Base-by-base conservation (phyloP, 2,113 vertebrate genomes). In the Pleuronectes platessa region DNA sequence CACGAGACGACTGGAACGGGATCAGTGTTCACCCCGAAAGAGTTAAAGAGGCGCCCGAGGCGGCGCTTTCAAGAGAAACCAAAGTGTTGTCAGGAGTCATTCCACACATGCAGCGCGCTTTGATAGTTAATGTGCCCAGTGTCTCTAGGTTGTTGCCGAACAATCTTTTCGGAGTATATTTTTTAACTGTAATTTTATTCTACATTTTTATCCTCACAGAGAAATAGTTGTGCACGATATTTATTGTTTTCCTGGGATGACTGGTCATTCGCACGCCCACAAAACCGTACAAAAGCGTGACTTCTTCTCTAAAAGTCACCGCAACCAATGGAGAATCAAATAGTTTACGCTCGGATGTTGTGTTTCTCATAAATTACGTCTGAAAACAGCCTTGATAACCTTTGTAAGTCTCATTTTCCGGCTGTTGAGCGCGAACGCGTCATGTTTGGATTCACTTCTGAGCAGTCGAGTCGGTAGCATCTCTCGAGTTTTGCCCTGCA, bases 1-100 rank as follows among this genome's bases (percentile, higher is more conserved):
- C 21, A 76, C 35, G n/a, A 80, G 60, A 67, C 55, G 69, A 71
- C 77, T 68, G 61, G 55, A 88, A 84, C 71, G 60, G 79, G 66
- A 85, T 86, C 83, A 83, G 71, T 65, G 68, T 47, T 47, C 79
- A 70, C 62, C 68, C 68, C 5, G 12, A 81, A 85, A 85, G 83
- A 87, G 78, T 86, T 86, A 76, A 86, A 61, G 62, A 69, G 40
- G 66, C 6, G 76, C 87, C 87, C 2, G 79, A 47, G 88, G 86
- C 81, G 70, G 26, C 75, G 61, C 86, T 89, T 89, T 80, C 76
- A 82, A 90, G 74, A 75, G 62, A 74, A 83, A 78, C 49, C 62
- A 74, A 71, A 59, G 75, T 74, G 76, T 91, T 74, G 76, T 91
- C 67, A 87, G 76, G 89, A 89, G 69, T 72, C 18, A 71, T 76